Percentiles rank a stretch among this genome's conserved stretches.
phyloP scores from a whole-genome alignment of 2,888 invertebrate species.

The Danaus chrysippus region DNA sequence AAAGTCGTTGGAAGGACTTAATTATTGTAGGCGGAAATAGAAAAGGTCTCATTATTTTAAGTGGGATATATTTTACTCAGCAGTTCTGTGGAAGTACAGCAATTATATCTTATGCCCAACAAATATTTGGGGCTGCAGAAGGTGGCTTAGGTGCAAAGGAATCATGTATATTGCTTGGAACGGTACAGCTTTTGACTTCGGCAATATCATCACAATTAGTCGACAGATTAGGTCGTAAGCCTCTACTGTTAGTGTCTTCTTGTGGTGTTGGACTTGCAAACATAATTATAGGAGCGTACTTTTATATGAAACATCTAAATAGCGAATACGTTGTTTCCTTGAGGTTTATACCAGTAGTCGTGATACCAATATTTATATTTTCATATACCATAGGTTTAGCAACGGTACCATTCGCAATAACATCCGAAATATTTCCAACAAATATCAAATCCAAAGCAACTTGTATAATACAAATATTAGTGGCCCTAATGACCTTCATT shows the following conservation, averaged over 20 bases:
- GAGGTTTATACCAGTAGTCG: conserved; percentile 78
- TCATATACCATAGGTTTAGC: conserved; percentile 81
- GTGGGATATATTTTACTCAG: conserved; percentile 80
- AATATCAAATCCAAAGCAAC: conserved; percentile 82
- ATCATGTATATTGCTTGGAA: conserved; percentile 75
- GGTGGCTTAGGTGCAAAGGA: conserved; percentile 64
- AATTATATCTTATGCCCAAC: conserved; percentile 78
- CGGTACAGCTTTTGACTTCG: conserved; percentile 76
- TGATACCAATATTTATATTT: conserved; percentile 80
- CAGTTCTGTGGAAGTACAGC: conserved; percentile 82
- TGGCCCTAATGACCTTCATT: conserved; percentile 78
- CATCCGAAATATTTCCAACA: conserved; percentile 82
- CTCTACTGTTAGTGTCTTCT: conserved; percentile 79
- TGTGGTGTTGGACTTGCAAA: conserved; percentile 75
- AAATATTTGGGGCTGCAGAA: conserved; percentile 80
- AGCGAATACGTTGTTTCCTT: conserved; percentile 65
- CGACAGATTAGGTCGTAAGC: conserved; percentile 81
- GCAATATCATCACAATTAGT: conserved; percentile 78
- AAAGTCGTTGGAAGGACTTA: conserved; percentile 71
- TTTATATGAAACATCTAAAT: conserved; percentile 71
- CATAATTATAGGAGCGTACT: conserved; percentile 76
- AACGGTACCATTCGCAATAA: conserved; percentile 81
- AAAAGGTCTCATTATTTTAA: conserved; percentile 78
- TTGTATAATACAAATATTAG: conserved; percentile 80
- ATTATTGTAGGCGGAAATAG: conserved; percentile 69